Evolutionary conservation across 2,888 invertebrate genomes (phyloP), one percentile per base, ranked within the genome.

Genomic region (Melanostoma scalare): DNA sequence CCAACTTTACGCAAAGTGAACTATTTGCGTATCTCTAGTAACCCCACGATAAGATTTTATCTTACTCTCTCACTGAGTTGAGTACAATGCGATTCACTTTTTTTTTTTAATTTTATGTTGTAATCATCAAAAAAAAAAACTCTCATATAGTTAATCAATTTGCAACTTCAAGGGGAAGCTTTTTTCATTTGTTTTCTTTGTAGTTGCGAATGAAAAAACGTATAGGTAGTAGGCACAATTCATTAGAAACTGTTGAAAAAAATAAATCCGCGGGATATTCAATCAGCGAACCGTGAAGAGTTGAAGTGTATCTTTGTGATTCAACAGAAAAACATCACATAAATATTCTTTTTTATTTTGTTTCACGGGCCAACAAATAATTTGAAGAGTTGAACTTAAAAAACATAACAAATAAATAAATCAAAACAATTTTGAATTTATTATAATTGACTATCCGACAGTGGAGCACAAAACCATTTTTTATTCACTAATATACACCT

Each of bases 371-470:
- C 52, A 76, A 36, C 52, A 38, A 40, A 60, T 71, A 55, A 48
- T 42, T 61, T 56, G 38, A 6, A 44, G 20, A 20, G 33, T 44
- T 2, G 44, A 63, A 48, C 30, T 6, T 4, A 3, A 46, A 46
- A 69, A 44, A 46, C 40, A 60, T 38, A 77, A 77, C 36, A 67
- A 63, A 72, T 44, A 60, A 75, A 76, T 77, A 69, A 77, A 77
- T 82, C 73, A 82, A 73, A 72, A 53, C 53, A 67, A 71, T 76
- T 20, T 68, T 81, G 46, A 76, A 77, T 82, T 82, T 77, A 73
- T 82, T 82, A 73, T 61, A 77, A 82, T 73, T 77, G 77, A 69
- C 68, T 73, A 82, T 72, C 56, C 46, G 72, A 81, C 48, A 67
- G 61, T 72, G 72, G 50, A 31, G 67, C 71, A 68, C 67, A 61